Evolutionary conservation across 1,140 invertebrate genomes (phyloP).

Genomic region (Leptonema lineaticorne): DNA sequence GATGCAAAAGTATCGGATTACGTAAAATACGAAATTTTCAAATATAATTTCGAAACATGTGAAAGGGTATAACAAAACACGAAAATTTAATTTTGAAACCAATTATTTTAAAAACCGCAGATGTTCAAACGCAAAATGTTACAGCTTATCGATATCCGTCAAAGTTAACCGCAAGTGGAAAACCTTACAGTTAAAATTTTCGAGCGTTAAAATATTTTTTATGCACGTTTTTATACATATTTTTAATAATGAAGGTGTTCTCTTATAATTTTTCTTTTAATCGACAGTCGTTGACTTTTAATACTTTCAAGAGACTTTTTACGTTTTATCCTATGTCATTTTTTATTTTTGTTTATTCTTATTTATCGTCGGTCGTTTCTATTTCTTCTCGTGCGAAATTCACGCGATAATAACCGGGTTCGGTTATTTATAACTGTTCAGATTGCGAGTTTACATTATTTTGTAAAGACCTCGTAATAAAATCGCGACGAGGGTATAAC

Average conservation of each 20-base stretch:
- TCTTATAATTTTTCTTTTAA: background rate
- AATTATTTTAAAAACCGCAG: slow-evolving; percentile 21
- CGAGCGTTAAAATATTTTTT: background rate
- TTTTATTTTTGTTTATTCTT: slow-evolving; percentile 1
- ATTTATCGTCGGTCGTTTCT: background rate
- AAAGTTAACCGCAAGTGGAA: background rate
- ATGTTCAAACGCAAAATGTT: slow-evolving; percentile 6
- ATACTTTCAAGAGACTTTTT: too few species aligned
- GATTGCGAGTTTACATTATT: slow-evolving; percentile 12
- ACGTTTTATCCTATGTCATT: too few species aligned
- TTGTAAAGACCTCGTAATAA: slow-evolving; percentile 8
- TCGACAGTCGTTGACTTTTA: background rate
- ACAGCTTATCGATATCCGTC: slow-evolving; percentile 1
- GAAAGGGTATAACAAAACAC: too few species aligned
- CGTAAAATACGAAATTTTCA: too few species aligned
- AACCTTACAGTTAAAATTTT: background rate
- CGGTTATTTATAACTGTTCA: slow-evolving; percentile 15
- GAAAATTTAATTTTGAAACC: slow-evolving; percentile 19
- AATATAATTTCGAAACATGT: too few species aligned
- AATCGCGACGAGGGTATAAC: slow-evolving; percentile 1
- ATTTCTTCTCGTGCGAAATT: background rate
- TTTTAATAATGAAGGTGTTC: background rate
- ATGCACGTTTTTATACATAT: background rate
- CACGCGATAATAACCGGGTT: background rate
- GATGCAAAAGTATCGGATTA: too few species aligned